A percentile compares a stretch with the other conserved stretches of the same genome.
phyloP scores from a whole-genome alignment of 1,140 invertebrate genomes.

The Polyergus mexicanus region DNA sequence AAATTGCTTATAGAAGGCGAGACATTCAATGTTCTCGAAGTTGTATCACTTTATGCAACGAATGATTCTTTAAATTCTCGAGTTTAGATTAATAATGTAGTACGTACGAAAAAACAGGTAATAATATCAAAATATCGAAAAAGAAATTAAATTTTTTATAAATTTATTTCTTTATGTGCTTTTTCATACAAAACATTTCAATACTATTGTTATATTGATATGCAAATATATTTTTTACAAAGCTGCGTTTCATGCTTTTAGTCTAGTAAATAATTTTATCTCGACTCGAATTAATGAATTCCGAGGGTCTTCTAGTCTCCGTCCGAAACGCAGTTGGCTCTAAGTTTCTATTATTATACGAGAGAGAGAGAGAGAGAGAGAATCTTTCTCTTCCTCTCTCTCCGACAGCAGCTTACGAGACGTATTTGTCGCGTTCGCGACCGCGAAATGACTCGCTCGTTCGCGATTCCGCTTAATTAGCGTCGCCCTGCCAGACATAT shows the following conservation, averaged over 20 bases:
- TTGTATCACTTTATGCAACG: background rate
- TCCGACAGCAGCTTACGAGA: background rate
- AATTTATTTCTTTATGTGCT: background rate
- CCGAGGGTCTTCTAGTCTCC: background rate
- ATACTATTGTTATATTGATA: background rate
- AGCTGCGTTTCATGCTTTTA: background rate
- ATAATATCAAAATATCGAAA: background rate
- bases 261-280: background rate
- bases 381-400: background rate
- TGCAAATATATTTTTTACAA: no score
- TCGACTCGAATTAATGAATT: conserved; percentile 34
- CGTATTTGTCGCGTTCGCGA: conserved; percentile 38
- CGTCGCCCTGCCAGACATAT: conserved; percentile 38
- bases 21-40: background rate
- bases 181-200: background rate
- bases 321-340: background rate
- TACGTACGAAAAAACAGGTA: background rate
- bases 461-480: conserved; percentile 57
- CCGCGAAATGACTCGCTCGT: conserved; percentile 25
- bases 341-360: conserved; percentile 53
- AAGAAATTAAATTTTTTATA: background rate
- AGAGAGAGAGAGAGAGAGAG: conserved; percentile 18
- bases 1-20: background rate
- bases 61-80: background rate
- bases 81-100: background rate